Evolutionary conservation across 30 jellyfish, hydroid and myxozoan species (phyloP).

Genomic region (Mastigias papua): DNA sequence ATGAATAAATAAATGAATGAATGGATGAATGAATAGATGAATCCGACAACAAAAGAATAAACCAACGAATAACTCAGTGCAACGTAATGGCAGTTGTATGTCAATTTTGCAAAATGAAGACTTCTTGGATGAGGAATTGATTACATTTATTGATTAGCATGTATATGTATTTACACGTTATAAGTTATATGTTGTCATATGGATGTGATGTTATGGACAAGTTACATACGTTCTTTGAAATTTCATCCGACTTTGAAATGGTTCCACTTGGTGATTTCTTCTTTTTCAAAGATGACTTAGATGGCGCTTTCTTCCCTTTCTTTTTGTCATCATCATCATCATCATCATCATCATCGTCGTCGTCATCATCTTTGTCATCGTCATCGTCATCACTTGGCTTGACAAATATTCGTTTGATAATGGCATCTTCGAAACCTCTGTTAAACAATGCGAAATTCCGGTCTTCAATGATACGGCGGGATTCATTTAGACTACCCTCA

Average conservation of each 20-base stretch:
- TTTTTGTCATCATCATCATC: too few species aligned
- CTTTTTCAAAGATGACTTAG: background rate
- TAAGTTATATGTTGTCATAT: too few species aligned
- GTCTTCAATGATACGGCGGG: constrained; percentile 72
- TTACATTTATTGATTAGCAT: too few species aligned
- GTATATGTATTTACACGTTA: too few species aligned
- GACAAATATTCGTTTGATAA: constrained; percentile 32
- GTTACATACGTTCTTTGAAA: background rate
- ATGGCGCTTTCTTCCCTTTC: background rate
- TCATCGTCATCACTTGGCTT: constrained; percentile 42
- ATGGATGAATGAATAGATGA: too few species aligned
- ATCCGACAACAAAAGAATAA: too few species aligned
- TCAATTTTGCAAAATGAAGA: too few species aligned
- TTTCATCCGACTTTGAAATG: background rate
- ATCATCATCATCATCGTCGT: background rate
- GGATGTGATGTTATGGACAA: background rate
- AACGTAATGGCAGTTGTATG: too few species aligned
- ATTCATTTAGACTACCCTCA: constrained; percentile 52
- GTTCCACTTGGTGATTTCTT: background rate
- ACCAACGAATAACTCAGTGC: too few species aligned
- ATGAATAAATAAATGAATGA: too few species aligned
- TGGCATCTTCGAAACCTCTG: constrained; percentile 72
- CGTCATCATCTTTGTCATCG: constrained; percentile 8
- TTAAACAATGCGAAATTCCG: constrained; percentile 71
- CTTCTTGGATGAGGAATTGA: too few species aligned